phyloP scores from a whole-genome alignment of 2,888 invertebrate species.

The Pseudeuparius sepicola region DNA sequence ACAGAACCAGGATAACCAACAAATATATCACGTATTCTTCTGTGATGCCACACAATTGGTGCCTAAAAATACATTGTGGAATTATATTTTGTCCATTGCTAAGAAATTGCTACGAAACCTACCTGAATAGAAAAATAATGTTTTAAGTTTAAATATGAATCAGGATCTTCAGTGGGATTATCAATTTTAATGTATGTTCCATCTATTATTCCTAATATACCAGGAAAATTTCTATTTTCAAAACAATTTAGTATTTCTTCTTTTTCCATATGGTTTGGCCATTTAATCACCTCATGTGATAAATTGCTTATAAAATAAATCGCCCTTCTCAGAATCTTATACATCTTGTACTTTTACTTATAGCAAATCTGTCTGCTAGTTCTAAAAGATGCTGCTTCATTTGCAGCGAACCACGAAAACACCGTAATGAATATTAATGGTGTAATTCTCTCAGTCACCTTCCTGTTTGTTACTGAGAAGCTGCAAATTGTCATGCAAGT shows the following conservation, averaged over 20 bases:
- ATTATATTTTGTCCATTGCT: not conserved
- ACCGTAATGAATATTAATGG: too few relatives aligned
- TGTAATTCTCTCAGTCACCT: not conserved
- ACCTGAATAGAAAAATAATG: conserved; percentile 14
- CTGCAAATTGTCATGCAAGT: conserved; percentile 2
- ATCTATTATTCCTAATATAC: conserved; percentile 15
- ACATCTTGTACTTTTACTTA: conserved; percentile 4
- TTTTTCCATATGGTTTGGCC: conserved; percentile 6
- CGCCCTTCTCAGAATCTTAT: not conserved
- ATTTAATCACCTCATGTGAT: conserved; percentile 6
- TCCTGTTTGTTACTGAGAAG: conserved; percentile 1
- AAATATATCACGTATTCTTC: conserved; percentile 6
- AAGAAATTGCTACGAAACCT: conserved; percentile 1
- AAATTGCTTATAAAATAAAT: conserved; percentile 5
- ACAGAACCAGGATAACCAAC: conserved; percentile 19
- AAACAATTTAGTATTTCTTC: not conserved
- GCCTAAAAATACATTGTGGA: conserved; percentile 7
- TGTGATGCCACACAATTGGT: conserved; percentile 9
- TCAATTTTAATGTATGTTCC: conserved; percentile 15
- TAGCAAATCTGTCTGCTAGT: conserved; percentile 8
- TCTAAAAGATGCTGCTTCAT: not conserved
- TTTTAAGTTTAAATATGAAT: conserved; percentile 13
- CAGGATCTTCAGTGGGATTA: conserved; percentile 10
- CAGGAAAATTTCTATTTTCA: conserved; percentile 10
- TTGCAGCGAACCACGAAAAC: too few relatives aligned